phyloP scores from a whole-genome alignment of 1,140 invertebrate genomes.

The Drosophila simulans region DNA sequence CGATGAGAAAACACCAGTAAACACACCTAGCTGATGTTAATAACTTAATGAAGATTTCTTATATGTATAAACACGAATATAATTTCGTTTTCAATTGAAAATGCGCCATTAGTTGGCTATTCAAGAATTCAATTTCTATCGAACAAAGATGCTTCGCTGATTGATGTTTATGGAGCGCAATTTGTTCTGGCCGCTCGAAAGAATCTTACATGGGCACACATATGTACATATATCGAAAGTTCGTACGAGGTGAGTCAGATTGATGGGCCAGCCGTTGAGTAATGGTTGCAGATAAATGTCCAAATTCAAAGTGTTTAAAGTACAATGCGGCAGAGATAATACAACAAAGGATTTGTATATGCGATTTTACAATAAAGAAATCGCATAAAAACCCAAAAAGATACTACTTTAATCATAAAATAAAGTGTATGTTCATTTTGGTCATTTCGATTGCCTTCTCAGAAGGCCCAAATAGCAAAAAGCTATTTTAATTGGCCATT shows the following conservation, averaged over 20 bases:
- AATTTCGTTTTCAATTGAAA: slow-evolving; percentile 46
- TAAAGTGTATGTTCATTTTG: too few relatives aligned
- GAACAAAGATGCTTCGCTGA: slow-evolving; percentile 35
- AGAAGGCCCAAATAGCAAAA: too few relatives aligned
- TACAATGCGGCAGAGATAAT: not conserved
- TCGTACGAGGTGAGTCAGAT: slow-evolving; percentile 35
- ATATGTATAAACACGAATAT: slow-evolving; percentile 11
- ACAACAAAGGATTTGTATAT: not conserved
- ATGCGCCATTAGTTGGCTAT: slow-evolving; percentile 44
- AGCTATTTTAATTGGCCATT: not conserved
- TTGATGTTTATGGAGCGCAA: slow-evolving; percentile 59
- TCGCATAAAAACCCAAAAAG: not conserved
- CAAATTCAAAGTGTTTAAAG: slow-evolving; percentile 1
- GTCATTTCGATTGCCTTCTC: too few relatives aligned
- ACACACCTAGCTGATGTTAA: slow-evolving; percentile 36
- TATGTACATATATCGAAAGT: slow-evolving; percentile 19
- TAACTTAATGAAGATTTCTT: slow-evolving; percentile 1
- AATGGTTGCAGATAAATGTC: slow-evolving; percentile 33
- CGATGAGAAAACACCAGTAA: slow-evolving; percentile 16
- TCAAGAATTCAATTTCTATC: slow-evolving; percentile 43
- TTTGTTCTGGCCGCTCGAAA: slow-evolving; percentile 35
- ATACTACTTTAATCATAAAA: too few relatives aligned
- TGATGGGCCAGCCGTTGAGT: slow-evolving; percentile 27
- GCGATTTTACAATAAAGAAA: not conserved
- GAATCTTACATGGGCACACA: slow-evolving; percentile 9